Conservation (phyloP, 2,113 vertebrate genomes). For the human region DNA sequence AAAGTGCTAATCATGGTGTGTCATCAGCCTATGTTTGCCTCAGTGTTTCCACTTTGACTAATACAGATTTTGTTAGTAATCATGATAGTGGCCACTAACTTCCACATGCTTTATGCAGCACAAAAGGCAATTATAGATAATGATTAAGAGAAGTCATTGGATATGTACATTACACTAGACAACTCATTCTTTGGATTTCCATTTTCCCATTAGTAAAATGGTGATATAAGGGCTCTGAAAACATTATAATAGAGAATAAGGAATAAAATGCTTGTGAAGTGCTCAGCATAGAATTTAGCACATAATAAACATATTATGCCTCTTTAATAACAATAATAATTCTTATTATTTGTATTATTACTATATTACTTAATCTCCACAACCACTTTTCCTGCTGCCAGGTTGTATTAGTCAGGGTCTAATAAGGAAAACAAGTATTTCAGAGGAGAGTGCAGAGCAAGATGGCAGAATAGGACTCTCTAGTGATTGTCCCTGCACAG, state of each 20-base stretch:
- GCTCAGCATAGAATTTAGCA: not conserved
- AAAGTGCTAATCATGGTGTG: not conserved
- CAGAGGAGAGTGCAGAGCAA: not conserved
- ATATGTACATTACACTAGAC: not conserved
- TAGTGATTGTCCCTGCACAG: too few species aligned
- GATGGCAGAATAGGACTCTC: not conserved
- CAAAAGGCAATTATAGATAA: not conserved
- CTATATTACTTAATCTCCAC: not conserved
- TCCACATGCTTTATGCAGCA: not conserved
- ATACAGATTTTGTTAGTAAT: constrained; percentile 4
- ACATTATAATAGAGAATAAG: not conserved
- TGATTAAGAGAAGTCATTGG: not conserved
- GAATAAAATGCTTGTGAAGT: not conserved
- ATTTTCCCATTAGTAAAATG: not conserved
- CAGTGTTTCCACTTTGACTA: not conserved
- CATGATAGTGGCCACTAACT: not conserved
- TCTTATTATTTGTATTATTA: not conserved
- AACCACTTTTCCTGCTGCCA: not conserved
- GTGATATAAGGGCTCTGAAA: not conserved
- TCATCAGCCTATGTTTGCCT: not conserved
- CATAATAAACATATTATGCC: not conserved
- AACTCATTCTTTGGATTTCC: constrained; percentile 23
- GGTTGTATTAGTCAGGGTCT: not conserved
- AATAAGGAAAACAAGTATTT: not conserved
- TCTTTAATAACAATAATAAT: not conserved